phyloP scores from a whole-genome alignment of 1,140 invertebrate genomes.

The Samia ricini region DNA sequence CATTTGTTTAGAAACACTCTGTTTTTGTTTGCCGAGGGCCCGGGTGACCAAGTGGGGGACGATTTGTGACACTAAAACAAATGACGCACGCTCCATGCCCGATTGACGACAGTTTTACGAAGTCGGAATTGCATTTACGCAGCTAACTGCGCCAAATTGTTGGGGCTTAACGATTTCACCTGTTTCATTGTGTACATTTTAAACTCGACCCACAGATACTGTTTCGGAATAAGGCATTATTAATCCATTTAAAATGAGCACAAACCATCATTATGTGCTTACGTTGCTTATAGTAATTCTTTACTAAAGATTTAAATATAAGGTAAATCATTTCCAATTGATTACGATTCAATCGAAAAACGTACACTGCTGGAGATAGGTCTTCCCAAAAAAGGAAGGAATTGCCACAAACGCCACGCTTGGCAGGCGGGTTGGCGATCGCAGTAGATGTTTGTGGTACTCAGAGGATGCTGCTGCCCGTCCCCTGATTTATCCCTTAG shows the following conservation, averaged over 20 bases:
- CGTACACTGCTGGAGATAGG: no score
- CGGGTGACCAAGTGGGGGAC: slow-evolving; percentile 20
- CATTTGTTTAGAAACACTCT: slow-evolving; percentile 48
- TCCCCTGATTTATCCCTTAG: no score
- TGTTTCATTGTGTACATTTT: not conserved
- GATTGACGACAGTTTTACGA: slow-evolving; percentile 35
- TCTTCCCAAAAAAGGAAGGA: no score
- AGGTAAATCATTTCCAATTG: no score
- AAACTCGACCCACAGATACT: not conserved
- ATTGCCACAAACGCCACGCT: no score
- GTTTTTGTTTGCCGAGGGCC: slow-evolving; percentile 45
- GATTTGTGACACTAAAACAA: slow-evolving; percentile 57
- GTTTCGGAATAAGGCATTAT: not conserved
- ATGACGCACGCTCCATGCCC: slow-evolving; percentile 41
- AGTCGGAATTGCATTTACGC: slow-evolving; percentile 19
- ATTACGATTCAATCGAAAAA: no score
- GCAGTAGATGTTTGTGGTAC: no score
- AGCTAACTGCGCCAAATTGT: slow-evolving; percentile 10
- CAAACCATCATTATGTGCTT: not conserved
- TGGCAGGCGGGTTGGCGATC: no score
- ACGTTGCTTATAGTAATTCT: no score
- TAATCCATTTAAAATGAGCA: not conserved
- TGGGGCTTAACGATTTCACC: not conserved
- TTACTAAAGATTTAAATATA: no score
- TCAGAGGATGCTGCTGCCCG: no score